Evolutionary conservation across 2,888 invertebrate genomes (phyloP).

Genomic region (Oscheius sp.): DNA sequence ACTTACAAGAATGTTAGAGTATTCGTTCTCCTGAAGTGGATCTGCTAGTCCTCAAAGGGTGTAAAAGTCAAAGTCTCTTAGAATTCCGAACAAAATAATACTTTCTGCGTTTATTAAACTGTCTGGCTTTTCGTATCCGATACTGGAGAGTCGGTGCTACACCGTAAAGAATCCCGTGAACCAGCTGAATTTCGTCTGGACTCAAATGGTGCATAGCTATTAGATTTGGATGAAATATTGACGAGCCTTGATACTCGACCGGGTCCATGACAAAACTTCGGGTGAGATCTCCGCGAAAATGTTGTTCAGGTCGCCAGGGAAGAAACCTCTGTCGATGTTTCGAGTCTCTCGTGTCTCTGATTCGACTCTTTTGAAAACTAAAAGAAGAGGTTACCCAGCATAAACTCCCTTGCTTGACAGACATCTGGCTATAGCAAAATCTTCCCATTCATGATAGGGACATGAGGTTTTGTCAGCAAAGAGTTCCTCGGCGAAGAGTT

Average conservation of each 20-base stretch:
- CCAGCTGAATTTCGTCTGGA: constrained; percentile 57
- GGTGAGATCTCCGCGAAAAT: constrained; percentile 54
- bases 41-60: not conserved
- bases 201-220: constrained; percentile 57
- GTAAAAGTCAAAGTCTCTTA: not conserved
- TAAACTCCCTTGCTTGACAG: constrained; percentile 16
- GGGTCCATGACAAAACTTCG: constrained; percentile 54
- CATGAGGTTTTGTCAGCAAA: constrained; percentile 49
- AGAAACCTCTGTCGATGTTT: constrained; percentile 57
- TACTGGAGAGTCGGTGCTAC: constrained; percentile 39
- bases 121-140: constrained; percentile 24
- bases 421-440: constrained; percentile 57
- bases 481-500: constrained; percentile 51
- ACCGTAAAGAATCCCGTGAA: constrained; percentile 58
- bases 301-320: constrained; percentile 60
- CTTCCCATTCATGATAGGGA: constrained; percentile 63
- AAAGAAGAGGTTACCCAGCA: constrained; percentile 5
- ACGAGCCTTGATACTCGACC: constrained; percentile 47
- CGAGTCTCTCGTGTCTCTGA: constrained; percentile 51
- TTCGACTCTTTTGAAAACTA: not conserved
- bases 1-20: not conserved
- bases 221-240: constrained; percentile 57
- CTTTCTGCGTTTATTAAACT: constrained; percentile 17
- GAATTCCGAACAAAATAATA: not conserved
- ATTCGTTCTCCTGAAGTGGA: not conserved